These are phyloP conservation scores for Brachypalpus laphriformis DNA, from an alignment of 2,888 invertebrate species.

Conservation along the genomic window DNA sequence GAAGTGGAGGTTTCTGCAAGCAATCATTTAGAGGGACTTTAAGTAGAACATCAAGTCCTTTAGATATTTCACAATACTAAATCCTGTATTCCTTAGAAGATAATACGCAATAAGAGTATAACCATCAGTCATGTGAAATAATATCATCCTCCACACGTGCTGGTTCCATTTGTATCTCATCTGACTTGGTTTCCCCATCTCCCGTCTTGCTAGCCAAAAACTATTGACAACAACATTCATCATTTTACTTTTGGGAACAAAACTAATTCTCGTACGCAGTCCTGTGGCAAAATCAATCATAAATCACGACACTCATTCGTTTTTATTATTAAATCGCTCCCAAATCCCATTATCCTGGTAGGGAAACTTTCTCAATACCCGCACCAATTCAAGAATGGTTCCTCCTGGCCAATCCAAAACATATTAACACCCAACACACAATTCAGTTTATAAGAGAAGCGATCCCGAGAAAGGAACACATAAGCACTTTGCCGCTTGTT, in stretches of 20 bases:
- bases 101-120: neutral
- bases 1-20: neutral
- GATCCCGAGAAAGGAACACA: slow-evolving; percentile 35
- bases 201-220: neutral
- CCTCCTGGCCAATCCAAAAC: slow-evolving; percentile 38
- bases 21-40: too few species aligned
- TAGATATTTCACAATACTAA: too few species aligned
- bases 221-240: slow-evolving; percentile 38
- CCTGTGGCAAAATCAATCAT: slow-evolving; percentile 65
- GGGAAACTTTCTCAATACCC: neutral
- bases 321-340: slow-evolving; percentile 58
- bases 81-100: neutral
- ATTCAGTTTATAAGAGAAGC: neutral
- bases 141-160: neutral
- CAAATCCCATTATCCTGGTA: slow-evolving; percentile 42
- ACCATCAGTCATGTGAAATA: neutral
- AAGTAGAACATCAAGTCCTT: too few species aligned
- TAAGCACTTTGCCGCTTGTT: slow-evolving; percentile 72
- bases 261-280: slow-evolving; percentile 34
- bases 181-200: neutral
- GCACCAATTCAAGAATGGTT: neutral
- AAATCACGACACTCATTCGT: slow-evolving; percentile 58
- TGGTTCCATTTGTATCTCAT: neutral
- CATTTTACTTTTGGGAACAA: slow-evolving; percentile 19
- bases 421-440: slow-evolving; percentile 45